Percentiles rank a stretch among this genome's conserved stretches.
Conservation (phyloP, 2,797 vertebrate genomes). For the Anabas testudineus region DNA sequence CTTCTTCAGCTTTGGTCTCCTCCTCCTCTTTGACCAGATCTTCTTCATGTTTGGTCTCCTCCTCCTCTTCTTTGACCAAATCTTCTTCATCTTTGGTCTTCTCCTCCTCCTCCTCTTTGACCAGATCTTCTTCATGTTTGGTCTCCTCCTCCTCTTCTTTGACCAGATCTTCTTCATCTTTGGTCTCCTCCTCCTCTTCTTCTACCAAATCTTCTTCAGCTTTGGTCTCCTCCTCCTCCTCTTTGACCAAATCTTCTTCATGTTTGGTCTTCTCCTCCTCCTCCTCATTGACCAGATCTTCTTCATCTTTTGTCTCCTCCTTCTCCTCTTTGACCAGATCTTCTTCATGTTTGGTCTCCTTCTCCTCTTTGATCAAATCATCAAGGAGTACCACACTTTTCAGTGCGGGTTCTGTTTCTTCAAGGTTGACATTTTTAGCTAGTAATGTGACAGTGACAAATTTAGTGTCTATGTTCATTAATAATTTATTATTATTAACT, state of each 20-base stretch:
- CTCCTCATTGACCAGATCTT: not conserved
- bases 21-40: not conserved
- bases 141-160: constrained; percentile 1
- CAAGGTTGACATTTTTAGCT: constrained; percentile 52
- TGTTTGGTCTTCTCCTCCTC: not conserved
- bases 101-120: not conserved
- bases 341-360: not conserved
- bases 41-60: not conserved
- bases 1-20: not conserved
- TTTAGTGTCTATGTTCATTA: constrained; percentile 54
- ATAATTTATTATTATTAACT: constrained; percentile 24
- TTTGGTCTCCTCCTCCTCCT: not conserved
- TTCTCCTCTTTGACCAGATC: not conserved
- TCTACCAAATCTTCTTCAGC: not conserved
- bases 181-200: not conserved
- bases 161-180: not conserved
- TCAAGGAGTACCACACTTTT: constrained; percentile 33
- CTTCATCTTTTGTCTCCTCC: not conserved
- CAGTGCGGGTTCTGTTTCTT: constrained; percentile 47
- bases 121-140: not conserved
- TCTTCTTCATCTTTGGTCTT: not conserved
- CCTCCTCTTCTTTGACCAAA: not conserved
- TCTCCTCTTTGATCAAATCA: not conserved
- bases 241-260: not conserved
- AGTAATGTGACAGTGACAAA: constrained; percentile 60